Evolutionary conservation across 2,797 vertebrate species (phyloP), one percentile per base, ranked within the genome.

Genomic region (Ctenosaura bakeri): DNA sequence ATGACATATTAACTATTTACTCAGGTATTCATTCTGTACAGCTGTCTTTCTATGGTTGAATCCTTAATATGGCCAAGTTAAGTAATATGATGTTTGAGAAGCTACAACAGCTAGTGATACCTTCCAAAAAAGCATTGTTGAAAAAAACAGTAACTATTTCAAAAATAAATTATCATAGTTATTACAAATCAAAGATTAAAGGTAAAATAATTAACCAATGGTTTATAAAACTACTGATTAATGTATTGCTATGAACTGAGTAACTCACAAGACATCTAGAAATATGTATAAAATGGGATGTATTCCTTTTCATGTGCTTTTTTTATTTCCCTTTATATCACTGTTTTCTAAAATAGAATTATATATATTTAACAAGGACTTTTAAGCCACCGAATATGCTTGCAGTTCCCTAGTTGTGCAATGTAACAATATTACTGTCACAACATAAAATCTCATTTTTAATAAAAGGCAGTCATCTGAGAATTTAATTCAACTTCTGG

Each of bases 121-220:
- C 46, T 91, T 87, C 64, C 0, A 35, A n/a, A 35, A 85, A 1
- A 83, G 86, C 24, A 89, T 16, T 32, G 12, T 0, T 50, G 85
- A 22, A 42, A 90, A 38, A 94, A 90, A 66, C 0, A 92, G 89
- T n/a, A 26, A 22, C 59, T 88, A 92, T 89, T 89, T 74, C 38
- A 77, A 76, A 89, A 87, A 83, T 79, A 46, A 38, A 0, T 79
- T 26, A 16, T 8, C 88, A 56, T 9, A 87, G 86, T 6, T 92
- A 91, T 73, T 81, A 24, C 1, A 92, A 85, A 14, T 16, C 14
- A 42, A 81, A 64, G 12, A 9, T 54, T 83, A 74, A 0, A 0
- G 87, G 0, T 24, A 38, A 84, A 92, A 16, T 4, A 83, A 18
- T 89, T 0, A 88, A 59, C 1, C 0, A 54, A 3, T 56, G n/a